Evolutionary conservation across 2,888 invertebrate genomes (phyloP), one percentile per base, ranked within the genome.

Genomic region (Tinea trinotella): DNA sequence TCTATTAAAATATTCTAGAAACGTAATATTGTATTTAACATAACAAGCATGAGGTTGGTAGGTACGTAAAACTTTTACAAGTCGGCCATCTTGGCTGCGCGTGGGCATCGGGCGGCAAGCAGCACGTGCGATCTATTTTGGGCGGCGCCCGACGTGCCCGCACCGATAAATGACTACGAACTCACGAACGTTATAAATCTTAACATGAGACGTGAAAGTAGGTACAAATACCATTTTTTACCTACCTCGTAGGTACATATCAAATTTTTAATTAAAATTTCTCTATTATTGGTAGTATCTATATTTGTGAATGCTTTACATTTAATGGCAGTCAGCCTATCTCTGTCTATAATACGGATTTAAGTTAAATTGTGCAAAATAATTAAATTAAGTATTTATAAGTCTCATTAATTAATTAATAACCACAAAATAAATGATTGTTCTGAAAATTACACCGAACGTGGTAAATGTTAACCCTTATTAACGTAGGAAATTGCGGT

Each of bases 61-160:
- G 40, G 40, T 40, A 30, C 30, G 40, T 40, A 19, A 18, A 50
- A 80, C 10, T 61, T 62, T 76, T 75, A 65, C 71, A 80, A 78
- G 70, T 74, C 83, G 70, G 84, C 84, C 84, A 85, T 85, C 68
- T 83, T 84, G 74, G 60, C 65, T 76, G 83, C 83, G 83, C 84
- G 78, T 79, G 82, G 80, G 83, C 83, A 79, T 71, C 71, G 36
- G 20, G 68, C 68, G 68, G 67, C 71, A 70, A 69, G 67, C 71
- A 83, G 83, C 85, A 85, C 85, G 85, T 85, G 84, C 82, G 85
- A 63, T 68, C 82, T 85, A 85, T 85, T 85, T 83, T 78, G 73
- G 84, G 84, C 83, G 83, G 78, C 76, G 75, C 62, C 60, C 60
- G 59, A 58, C 56, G 56, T 54, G 46, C 59, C 72, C 73, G 58